phyloP scores from a whole-genome alignment of 2,797 vertebrate genomes.

The Acrossocheilus fasciatus region DNA sequence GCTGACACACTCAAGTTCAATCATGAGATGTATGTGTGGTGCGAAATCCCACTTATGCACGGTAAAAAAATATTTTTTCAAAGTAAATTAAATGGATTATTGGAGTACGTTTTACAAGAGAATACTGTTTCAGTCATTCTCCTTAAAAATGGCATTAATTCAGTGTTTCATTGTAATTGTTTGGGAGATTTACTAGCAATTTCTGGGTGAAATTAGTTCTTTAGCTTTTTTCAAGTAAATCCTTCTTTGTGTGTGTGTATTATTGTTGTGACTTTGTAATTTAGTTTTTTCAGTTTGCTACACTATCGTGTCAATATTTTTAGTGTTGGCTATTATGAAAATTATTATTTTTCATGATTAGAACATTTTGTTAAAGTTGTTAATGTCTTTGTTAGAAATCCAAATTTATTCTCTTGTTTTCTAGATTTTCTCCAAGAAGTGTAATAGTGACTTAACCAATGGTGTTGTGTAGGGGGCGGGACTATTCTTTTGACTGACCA shows the following conservation, averaged over 20 bases:
- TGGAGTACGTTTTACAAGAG: background rate
- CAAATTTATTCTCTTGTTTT: background rate
- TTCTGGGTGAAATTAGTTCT: background rate
- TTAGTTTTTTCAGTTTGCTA: background rate
- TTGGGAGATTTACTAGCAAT: background rate
- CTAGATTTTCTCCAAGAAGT: background rate
- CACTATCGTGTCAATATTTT: background rate
- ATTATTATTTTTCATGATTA: background rate
- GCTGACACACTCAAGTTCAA: conserved; percentile 2
- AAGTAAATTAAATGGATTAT: background rate
- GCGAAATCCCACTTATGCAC: background rate
- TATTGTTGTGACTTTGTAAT: background rate
- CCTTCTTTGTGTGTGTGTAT: background rate
- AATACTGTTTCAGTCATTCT: background rate
- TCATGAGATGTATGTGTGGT: conserved; percentile 2
- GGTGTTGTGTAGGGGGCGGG: no score
- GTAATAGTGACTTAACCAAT: background rate
- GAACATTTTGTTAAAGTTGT: background rate
- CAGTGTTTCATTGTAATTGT: background rate
- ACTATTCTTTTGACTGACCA: no score
- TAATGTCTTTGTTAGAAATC: background rate
- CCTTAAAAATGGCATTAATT: background rate
- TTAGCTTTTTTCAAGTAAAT: background rate
- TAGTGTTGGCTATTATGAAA: background rate
- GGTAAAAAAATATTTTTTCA: background rate